Conservation (phyloP, 2,797 vertebrate genomes). For the Trematomus bernacchii region DNA sequence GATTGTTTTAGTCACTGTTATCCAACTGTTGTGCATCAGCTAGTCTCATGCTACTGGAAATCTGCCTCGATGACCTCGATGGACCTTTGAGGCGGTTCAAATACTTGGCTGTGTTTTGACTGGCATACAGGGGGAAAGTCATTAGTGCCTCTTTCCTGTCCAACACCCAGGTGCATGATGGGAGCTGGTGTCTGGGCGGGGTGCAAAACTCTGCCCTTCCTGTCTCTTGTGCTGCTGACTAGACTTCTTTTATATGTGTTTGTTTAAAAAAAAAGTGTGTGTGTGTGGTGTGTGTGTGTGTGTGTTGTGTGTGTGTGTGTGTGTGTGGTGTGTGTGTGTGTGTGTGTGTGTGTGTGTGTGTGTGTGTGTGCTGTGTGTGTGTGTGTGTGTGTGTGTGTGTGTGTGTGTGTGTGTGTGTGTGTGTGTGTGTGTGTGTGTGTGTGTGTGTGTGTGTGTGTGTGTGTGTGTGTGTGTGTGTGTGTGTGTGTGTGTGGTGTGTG, state of each 20-base stretch:
- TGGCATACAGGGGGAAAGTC: constrained; percentile 40
- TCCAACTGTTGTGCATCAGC: constrained; percentile 15
- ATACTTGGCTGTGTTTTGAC: constrained; percentile 14
- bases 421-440: too few species aligned
- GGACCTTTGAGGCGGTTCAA: constrained; percentile 6
- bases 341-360: too few species aligned
- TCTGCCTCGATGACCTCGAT: constrained; percentile 11
- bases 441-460: too few species aligned
- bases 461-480: too few species aligned
- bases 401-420: too few species aligned
- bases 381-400: too few species aligned
- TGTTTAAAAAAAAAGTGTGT: constrained; percentile 5
- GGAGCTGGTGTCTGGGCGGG: constrained; percentile 40
- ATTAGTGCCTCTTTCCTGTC: constrained; percentile 46
- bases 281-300: too few species aligned
- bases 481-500: too few species aligned
- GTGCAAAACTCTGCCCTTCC: constrained; percentile 58
- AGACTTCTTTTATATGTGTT: constrained; percentile 13
- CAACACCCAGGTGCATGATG: constrained; percentile 30
- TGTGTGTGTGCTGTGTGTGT: too few species aligned
- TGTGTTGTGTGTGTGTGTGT: too few species aligned
- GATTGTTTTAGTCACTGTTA: constrained; percentile 2
- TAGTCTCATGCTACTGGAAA: constrained; percentile 3
- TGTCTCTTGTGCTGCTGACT: constrained; percentile 68
- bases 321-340: too few species aligned